Percentiles rank a stretch among this genome's conserved stretches.
Conservation (phyloP, 2,888 invertebrate species). For the Noctuana brunneofusca region DNA sequence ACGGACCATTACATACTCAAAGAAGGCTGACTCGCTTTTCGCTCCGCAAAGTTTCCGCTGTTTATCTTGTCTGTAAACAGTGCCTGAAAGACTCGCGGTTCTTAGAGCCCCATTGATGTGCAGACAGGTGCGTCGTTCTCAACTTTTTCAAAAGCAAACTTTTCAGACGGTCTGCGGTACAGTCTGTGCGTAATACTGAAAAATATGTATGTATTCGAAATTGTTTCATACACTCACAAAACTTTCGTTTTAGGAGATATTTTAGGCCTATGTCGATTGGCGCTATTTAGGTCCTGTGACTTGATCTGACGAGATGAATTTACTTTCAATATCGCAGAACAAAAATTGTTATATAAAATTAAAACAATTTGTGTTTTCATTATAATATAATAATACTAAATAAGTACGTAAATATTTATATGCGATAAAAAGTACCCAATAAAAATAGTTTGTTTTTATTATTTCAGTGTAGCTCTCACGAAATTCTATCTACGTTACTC, state of each 20-base stretch:
- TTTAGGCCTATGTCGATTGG: too few species aligned
- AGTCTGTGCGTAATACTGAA: slow-evolving; percentile 32
- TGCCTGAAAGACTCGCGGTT: slow-evolving; percentile 45
- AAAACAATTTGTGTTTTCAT: too few species aligned
- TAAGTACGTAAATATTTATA: too few species aligned
- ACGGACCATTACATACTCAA: too few species aligned
- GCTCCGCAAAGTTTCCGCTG: neutral
- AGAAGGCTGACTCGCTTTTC: neutral
- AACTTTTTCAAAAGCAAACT: slow-evolving; percentile 72
- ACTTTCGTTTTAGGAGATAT: too few species aligned
- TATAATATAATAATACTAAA: too few species aligned
- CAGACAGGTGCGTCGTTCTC: slow-evolving; percentile 60
- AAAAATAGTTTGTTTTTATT: too few species aligned
- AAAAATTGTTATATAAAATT: too few species aligned
- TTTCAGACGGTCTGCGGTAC: slow-evolving; percentile 56
- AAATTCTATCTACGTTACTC: neutral
- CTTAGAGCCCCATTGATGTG: slow-evolving; percentile 56
- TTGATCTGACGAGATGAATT: too few species aligned
- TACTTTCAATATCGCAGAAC: too few species aligned
- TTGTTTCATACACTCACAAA: neutral
- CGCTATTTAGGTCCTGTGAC: too few species aligned
- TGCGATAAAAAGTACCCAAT: too few species aligned
- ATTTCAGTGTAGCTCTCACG: neutral
- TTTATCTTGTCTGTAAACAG: neutral
- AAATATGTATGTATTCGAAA: neutral